Evolutionary conservation across 2,888 invertebrate species (phyloP).

Genomic region (Cheilosia pagana): DNA sequence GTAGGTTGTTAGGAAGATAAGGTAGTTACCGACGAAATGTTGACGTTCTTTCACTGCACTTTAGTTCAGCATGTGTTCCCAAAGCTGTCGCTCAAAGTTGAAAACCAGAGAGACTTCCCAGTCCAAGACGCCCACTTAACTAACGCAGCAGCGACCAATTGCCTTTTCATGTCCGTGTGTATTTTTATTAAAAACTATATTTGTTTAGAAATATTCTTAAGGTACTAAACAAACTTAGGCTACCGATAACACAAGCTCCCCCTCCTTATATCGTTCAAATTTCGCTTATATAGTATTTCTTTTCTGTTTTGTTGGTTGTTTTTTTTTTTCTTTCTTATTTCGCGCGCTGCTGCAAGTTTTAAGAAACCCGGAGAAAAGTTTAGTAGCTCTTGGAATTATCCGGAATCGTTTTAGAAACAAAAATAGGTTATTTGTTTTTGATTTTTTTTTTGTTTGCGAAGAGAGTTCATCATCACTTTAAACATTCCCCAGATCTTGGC

Average conservation of each 20-base stretch:
- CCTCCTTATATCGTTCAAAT: constrained; percentile 51
- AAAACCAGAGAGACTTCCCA: no score
- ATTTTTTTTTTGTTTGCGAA: constrained; percentile 19
- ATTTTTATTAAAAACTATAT: constrained; percentile 74
- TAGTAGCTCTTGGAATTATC: constrained; percentile 70
- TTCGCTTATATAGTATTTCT: constrained; percentile 6
- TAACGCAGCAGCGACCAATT: constrained; percentile 1
- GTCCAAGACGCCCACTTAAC: background rate
- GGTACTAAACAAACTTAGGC: constrained; percentile 70
- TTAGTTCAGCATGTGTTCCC: no score
- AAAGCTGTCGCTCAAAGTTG: no score
- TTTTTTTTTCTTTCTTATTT: constrained; percentile 14
- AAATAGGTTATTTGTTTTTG: constrained; percentile 56
- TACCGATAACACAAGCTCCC: constrained; percentile 71
- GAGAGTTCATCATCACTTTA: constrained; percentile 36
- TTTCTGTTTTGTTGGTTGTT: constrained; percentile 21
- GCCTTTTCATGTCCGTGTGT: constrained; percentile 41
- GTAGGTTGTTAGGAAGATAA: no score
- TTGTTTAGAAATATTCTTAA: constrained; percentile 74
- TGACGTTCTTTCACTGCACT: no score
- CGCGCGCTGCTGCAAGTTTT: constrained; percentile 37
- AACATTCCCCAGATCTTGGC: constrained; percentile 76
- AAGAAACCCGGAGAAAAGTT: constrained; percentile 54
- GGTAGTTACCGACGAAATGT: no score
- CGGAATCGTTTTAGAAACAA: constrained; percentile 69